phyloP scores from a whole-genome alignment of 2,888 invertebrate species.

The Nomada hirtipes region DNA sequence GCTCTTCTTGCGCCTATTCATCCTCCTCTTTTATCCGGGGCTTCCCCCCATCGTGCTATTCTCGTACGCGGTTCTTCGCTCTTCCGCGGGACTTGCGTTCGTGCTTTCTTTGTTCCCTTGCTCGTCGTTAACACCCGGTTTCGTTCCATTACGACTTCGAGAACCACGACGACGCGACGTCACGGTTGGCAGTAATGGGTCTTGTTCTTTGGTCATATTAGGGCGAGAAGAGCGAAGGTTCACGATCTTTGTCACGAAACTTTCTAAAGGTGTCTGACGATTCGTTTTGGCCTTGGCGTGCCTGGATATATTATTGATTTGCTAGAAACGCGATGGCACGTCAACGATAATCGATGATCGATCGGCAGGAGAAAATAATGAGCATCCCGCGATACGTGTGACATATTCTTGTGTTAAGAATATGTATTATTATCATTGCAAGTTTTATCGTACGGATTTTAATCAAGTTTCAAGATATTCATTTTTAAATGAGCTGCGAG shows the following conservation, averaged over 20 bases:
- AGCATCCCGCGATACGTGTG: too few relatives aligned
- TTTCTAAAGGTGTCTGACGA: neutral
- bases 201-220: constrained; percentile 54
- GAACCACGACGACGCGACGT: constrained; percentile 34
- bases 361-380: too few relatives aligned
- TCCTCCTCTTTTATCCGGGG: neutral
- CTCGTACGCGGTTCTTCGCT: constrained; percentile 14
- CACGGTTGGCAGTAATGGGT: constrained; percentile 57
- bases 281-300: too few relatives aligned
- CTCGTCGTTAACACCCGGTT: constrained; percentile 57
- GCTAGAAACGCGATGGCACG: too few relatives aligned
- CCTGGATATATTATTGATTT: too few relatives aligned
- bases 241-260: constrained; percentile 38
- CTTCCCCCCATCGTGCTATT: constrained; percentile 12
- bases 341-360: too few relatives aligned
- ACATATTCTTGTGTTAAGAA: too few relatives aligned
- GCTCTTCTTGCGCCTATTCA: neutral
- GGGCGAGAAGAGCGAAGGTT: constrained; percentile 35
- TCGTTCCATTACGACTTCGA: constrained; percentile 56
- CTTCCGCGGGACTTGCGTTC: too few relatives aligned
- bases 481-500: too few relatives aligned
- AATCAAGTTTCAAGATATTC: too few relatives aligned
- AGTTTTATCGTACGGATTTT: too few relatives aligned
- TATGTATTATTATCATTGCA: too few relatives aligned
- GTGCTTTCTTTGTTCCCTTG: constrained; percentile 45